Conservation (phyloP, 2,113 vertebrate species). For the Trinectes maculatus region DNA sequence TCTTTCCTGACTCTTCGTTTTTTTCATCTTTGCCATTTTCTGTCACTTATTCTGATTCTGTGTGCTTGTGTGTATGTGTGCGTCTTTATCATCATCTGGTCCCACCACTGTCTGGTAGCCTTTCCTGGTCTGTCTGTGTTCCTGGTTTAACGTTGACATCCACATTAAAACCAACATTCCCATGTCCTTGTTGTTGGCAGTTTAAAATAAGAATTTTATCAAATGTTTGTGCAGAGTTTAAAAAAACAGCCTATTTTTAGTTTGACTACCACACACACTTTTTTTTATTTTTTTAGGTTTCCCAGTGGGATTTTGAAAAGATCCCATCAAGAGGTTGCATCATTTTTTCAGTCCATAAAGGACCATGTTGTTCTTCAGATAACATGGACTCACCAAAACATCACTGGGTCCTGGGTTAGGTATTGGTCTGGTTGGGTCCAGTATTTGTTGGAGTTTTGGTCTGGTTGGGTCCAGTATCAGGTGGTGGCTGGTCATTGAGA, state of each 20-base stretch:
- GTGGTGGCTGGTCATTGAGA: no score
- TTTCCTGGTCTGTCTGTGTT: background rate
- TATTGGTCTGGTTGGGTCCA: no score
- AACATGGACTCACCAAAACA: background rate
- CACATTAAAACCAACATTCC: background rate
- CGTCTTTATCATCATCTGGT: background rate
- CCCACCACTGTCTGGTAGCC: background rate
- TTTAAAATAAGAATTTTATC: background rate
- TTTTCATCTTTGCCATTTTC: slow-evolving; percentile 2
- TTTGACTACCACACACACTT: background rate
- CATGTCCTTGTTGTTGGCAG: background rate
- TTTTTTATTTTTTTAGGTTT: slow-evolving; percentile 31
- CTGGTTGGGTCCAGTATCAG: no score
- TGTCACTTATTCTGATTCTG: background rate
- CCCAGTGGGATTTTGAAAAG: slow-evolving; percentile 13
- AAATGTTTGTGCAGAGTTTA: slow-evolving; percentile 16
- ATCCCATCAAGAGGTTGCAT: background rate
- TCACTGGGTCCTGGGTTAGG: background rate
- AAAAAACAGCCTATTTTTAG: slow-evolving; percentile 14
- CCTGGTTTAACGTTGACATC: background rate
- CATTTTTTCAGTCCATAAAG: background rate
- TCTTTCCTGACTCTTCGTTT: slow-evolving; percentile 23
- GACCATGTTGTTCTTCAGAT: background rate
- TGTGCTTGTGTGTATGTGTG: background rate
- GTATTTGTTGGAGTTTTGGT: no score